phyloP scores from a whole-genome alignment of 2,888 invertebrate genomes.

The Melanophora roralis region DNA sequence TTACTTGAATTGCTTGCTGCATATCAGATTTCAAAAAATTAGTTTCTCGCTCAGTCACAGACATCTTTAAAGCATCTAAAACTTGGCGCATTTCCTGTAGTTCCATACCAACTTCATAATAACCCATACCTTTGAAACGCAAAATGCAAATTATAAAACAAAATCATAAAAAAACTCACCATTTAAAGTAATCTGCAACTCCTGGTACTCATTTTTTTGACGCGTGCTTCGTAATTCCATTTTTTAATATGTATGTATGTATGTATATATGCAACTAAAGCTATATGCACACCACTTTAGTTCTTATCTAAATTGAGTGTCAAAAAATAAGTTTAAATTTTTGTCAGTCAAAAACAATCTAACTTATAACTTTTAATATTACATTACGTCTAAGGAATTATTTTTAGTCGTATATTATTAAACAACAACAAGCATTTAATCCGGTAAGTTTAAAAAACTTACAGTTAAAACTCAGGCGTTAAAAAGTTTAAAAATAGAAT shows the following conservation, averaged over 20 bases:
- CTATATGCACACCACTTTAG: too few relatives aligned
- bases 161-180: conserved; percentile 34
- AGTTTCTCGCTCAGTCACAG: conserved; percentile 49
- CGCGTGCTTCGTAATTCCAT: conserved; percentile 48
- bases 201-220: conserved; percentile 24
- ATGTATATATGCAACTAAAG: not conserved
- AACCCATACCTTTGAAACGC: conserved; percentile 67
- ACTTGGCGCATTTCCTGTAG: conserved; percentile 69
- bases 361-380: too few relatives aligned
- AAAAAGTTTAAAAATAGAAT: too few relatives aligned
- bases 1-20: conserved; percentile 65
- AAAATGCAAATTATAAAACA: too few relatives aligned
- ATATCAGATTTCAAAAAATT: conserved; percentile 43
- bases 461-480: too few relatives aligned
- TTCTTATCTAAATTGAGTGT: too few relatives aligned
- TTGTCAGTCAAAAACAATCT: too few relatives aligned
- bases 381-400: too few relatives aligned
- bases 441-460: too few relatives aligned
- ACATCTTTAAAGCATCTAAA: conserved; percentile 65
- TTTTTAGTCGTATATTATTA: too few relatives aligned
- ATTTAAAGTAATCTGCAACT: conserved; percentile 30
- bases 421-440: too few relatives aligned
- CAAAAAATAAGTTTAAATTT: too few relatives aligned
- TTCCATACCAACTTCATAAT: conserved; percentile 70
- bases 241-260: not conserved